Conservation (phyloP, 2,888 invertebrate genomes). For the Notodonta dromedarius region DNA sequence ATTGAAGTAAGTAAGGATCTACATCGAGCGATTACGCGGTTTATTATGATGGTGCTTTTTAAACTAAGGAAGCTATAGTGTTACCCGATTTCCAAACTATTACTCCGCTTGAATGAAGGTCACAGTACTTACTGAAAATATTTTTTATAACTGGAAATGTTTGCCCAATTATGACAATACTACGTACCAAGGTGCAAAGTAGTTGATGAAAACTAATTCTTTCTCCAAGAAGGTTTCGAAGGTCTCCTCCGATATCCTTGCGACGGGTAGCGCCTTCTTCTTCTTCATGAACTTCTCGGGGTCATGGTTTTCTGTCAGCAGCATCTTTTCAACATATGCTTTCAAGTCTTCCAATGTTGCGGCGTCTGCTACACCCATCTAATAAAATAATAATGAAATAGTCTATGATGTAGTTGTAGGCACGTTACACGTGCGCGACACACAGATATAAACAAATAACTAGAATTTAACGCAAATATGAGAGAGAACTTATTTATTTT, state of each 20-base stretch:
- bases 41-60: no score
- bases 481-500: no score
- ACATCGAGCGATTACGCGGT: no score
- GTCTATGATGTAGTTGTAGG: no score
- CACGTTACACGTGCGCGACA: no score
- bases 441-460: no score
- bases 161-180: background rate
- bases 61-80: no score
- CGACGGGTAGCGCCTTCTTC: slow-evolving; percentile 79
- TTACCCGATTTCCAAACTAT: no score
- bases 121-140: no score
- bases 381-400: slow-evolving; percentile 9
- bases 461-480: background rate
- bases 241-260: slow-evolving; percentile 87
- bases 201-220: slow-evolving; percentile 92
- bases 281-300: slow-evolving; percentile 78
- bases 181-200: slow-evolving; percentile 93
- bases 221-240: slow-evolving; percentile 89
- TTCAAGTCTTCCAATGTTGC: slow-evolving; percentile 88
- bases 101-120: no score
- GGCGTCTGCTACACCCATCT: slow-evolving; percentile 91
- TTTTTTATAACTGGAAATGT: no score
- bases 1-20: no score
- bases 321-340: slow-evolving; percentile 88
- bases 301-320: slow-evolving; percentile 74